A percentile compares a stretch with the other conserved stretches of the same genome.
phyloP scores from a whole-genome alignment of 2,888 invertebrate genomes.

The Lasioglossum figueresi region DNA sequence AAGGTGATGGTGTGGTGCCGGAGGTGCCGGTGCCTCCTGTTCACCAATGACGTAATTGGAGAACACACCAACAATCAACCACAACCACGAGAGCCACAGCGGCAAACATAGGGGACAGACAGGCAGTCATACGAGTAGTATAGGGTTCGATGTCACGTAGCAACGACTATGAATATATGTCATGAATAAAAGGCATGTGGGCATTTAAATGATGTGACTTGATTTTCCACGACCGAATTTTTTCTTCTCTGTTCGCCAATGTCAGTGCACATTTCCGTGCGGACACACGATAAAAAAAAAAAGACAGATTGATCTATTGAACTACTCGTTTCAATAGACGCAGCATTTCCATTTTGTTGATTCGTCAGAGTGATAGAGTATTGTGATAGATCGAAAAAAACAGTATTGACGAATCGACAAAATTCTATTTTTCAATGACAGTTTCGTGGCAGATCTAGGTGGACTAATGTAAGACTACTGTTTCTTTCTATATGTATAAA shows the following conservation, averaged over 20 bases:
- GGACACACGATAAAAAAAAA: slow-evolving; percentile 30
- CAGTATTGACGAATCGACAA: slow-evolving; percentile 48
- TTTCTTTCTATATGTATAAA: slow-evolving; percentile 20
- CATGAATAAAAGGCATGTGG: slow-evolving; percentile 66
- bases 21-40: slow-evolving; percentile 84
- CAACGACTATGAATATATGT: slow-evolving; percentile 76
- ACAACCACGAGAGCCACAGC: slow-evolving; percentile 84
- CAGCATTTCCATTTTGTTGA: slow-evolving; percentile 31
- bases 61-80: slow-evolving; percentile 84
- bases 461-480: slow-evolving; percentile 41
- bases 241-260: slow-evolving; percentile 23
- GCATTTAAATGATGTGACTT: slow-evolving; percentile 56
- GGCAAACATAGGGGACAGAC: slow-evolving; percentile 84
- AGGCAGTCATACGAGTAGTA: slow-evolving; percentile 84
- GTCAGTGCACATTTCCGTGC: slow-evolving; percentile 35
- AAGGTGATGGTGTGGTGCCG: slow-evolving; percentile 83
- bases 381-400: slow-evolving; percentile 13
- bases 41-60: slow-evolving; percentile 83
- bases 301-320: slow-evolving; percentile 21
- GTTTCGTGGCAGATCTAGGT: slow-evolving; percentile 25
- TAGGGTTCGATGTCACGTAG: slow-evolving; percentile 78
- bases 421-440: slow-evolving; percentile 3
- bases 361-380: slow-evolving; percentile 30
- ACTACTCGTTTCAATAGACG: background rate
- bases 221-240: slow-evolving; percentile 26